A percentile compares a stretch with the other conserved stretches of the same genome.
Evolutionary conservation across 2,113 vertebrate species (phyloP).

Genomic region (Hypocryptadius cinnamomeus): DNA sequence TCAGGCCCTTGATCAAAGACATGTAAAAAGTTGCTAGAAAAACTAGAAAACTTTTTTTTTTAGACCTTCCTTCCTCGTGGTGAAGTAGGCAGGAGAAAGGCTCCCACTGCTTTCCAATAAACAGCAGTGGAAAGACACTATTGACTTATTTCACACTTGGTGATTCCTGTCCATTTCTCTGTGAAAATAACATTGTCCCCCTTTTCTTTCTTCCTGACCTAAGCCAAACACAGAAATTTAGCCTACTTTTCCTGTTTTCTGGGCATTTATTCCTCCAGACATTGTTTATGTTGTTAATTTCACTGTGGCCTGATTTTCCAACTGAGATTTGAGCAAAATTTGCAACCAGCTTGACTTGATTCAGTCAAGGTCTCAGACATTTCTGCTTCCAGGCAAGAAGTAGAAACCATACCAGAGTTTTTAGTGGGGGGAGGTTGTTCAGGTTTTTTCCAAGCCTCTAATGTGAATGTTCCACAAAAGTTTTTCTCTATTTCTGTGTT

Average conservation of each 20-base stretch:
- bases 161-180: not conserved
- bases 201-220: not conserved
- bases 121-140: not conserved
- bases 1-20: not conserved
- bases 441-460: not conserved
- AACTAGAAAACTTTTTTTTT: not conserved
- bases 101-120: not conserved
- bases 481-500: not conserved
- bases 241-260: not conserved
- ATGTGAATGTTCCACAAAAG: not conserved
- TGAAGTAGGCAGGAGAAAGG: not conserved
- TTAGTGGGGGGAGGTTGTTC: not conserved
- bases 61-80: not conserved
- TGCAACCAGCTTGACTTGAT: not conserved
- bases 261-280: not conserved
- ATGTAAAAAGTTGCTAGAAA: not conserved
- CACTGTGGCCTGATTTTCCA: not conserved
- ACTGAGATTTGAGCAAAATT: not conserved
- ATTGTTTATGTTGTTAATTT: not conserved
- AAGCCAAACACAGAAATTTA: not conserved
- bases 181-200: not conserved
- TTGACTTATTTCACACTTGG: not conserved
- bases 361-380: not conserved
- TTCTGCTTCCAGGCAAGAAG: not conserved
- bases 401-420: not conserved